These are phyloP conservation scores for Xestia xanthographa DNA, from an alignment of 2,888 invertebrate species.

Conservation along the genomic window DNA sequence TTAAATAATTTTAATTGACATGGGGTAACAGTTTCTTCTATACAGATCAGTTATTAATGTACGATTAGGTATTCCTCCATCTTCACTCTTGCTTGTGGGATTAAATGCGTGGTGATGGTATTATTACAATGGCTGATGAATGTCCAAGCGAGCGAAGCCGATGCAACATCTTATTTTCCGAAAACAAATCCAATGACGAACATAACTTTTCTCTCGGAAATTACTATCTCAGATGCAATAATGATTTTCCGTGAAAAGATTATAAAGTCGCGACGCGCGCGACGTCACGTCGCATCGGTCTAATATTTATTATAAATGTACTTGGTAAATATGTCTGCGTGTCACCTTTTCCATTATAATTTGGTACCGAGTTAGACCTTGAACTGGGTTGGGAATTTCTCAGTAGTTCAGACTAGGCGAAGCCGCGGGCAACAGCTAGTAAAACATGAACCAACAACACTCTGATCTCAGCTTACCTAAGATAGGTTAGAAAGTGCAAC, in stretches of 20 bases:
- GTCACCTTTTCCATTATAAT: neutral
- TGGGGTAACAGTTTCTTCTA: no score
- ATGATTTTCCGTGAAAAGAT: neutral
- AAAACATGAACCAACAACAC: neutral
- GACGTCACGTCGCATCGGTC: neutral
- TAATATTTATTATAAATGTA: neutral
- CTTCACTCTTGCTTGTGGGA: neutral
- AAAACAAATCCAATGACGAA: slow-evolving; percentile 6
- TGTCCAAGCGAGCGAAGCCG: no score
- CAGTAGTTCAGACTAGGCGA: neutral
- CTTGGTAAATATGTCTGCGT: neutral
- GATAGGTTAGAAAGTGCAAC: neutral
- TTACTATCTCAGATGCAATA: neutral
- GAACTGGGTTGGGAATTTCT: neutral
- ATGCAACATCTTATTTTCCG: neutral
- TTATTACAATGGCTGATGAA: neutral
- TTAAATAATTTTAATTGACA: no score
- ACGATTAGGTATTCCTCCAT: neutral
- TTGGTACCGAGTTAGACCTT: neutral
- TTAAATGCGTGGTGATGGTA: neutral
- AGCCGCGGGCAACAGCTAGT: neutral
- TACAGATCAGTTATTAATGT: no score
- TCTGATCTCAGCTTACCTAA: neutral
- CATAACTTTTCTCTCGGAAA: slow-evolving; percentile 12
- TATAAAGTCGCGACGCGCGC: neutral